Percentiles rank a stretch among this genome's conserved stretches.
Evolutionary conservation across 2,113 vertebrate species (phyloP).

Genomic region (Hystrix cristata): DNA sequence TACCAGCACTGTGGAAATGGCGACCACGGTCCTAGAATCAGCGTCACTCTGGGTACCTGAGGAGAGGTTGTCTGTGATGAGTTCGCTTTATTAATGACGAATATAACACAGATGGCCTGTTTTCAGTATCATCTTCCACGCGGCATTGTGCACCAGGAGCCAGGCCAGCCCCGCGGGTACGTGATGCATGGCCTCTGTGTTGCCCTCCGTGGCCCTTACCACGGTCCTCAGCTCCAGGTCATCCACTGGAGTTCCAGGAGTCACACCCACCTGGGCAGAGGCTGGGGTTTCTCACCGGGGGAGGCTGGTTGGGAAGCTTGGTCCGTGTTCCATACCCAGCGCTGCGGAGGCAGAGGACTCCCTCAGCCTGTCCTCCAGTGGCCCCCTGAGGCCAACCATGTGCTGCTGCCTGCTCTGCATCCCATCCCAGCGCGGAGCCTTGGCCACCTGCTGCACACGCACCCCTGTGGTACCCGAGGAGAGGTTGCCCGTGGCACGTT

Average conservation of each 20-base stretch:
- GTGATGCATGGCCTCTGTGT: constrained; percentile 52
- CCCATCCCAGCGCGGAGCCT: background rate
- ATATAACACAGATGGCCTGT: constrained; percentile 86
- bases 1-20: fast-evolving
- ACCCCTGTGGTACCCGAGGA: background rate
- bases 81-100: constrained; percentile 84
- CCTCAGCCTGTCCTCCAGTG: background rate
- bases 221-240: fast-evolving
- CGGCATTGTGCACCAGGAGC: background rate
- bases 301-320: background rate
- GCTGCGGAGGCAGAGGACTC: background rate
- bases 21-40: fast-evolving
- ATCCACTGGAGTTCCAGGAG: fast-evolving
- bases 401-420: background rate
- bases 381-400: fast-evolving
- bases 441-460: background rate
- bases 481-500: constrained; percentile 10
- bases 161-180: background rate
- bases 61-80: constrained; percentile 84
- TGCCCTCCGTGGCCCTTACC: background rate
- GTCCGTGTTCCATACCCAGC: fast-evolving
- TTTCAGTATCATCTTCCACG: constrained; percentile 57
- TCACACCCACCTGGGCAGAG: background rate
- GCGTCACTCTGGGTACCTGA: constrained; percentile 72
- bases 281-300: fast-evolving